A percentile compares a stretch with the other conserved stretches of the same genome.
These are phyloP conservation scores for Drosophila austrosaltans DNA, from an alignment of 2,888 invertebrate genomes.

Conservation along the genomic window DNA sequence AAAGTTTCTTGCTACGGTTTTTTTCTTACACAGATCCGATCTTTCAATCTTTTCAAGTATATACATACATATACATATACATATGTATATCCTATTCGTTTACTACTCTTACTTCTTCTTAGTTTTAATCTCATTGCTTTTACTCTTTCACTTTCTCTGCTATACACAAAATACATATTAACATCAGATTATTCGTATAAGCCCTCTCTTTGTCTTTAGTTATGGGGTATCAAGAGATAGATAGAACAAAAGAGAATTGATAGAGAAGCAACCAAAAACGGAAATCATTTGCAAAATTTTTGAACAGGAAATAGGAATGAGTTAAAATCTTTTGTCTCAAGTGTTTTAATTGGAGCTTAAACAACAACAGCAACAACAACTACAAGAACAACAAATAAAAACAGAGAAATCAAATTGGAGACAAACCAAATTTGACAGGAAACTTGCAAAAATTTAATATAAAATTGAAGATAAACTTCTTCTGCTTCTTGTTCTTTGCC, in stretches of 20 bases:
- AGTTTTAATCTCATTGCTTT: too few species aligned
- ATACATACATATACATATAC: too few species aligned
- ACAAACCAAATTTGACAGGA: conserved; percentile 36
- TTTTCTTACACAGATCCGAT: too few species aligned
- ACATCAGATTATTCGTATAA: neutral
- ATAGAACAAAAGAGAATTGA: neutral
- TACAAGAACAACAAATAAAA: neutral
- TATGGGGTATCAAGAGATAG: neutral
- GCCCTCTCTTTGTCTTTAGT: neutral
- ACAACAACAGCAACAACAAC: neutral
- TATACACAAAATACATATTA: too few species aligned
- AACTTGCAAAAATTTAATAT: conserved; percentile 27
- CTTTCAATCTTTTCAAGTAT: too few species aligned
- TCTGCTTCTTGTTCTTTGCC: neutral
- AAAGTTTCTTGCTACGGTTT: too few species aligned
- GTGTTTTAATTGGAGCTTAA: conserved; percentile 59
- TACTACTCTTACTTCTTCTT: too few species aligned
- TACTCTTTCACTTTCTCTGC: too few species aligned
- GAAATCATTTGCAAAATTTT: conserved; percentile 60
- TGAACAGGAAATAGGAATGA: conserved; percentile 17
- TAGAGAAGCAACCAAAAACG: conserved; percentile 37
- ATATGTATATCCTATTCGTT: too few species aligned
- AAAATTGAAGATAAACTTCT: conserved; percentile 11
- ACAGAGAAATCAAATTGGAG: conserved; percentile 2
- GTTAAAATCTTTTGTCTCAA: conserved; percentile 54